A percentile compares a stretch with the other conserved stretches of the same genome.
These are phyloP conservation scores for Dicyrtomina minuta DNA, from an alignment of 2,888 invertebrate species.

Conservation along the genomic window DNA sequence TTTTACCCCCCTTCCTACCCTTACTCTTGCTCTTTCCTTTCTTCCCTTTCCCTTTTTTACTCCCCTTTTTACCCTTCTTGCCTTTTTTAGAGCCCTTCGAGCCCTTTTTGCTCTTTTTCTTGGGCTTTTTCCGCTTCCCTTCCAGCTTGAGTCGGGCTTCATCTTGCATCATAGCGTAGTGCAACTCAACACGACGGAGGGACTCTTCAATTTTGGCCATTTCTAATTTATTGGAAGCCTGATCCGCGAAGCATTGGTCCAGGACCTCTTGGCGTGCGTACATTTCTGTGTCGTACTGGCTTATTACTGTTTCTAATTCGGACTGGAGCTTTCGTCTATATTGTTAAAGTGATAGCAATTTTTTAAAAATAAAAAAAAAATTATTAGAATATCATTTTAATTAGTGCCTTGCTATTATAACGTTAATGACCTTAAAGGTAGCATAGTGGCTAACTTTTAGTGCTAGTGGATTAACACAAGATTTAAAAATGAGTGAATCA, in stretches of 20 bases:
- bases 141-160: constrained; percentile 1
- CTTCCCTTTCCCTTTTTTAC: constrained; percentile 8
- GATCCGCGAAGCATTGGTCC: constrained; percentile 12
- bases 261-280: constrained; percentile 24
- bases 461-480: no score
- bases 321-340: constrained; percentile 25
- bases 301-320: constrained; percentile 25
- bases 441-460: no score
- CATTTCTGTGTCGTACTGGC: constrained; percentile 33
- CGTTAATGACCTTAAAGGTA: no score
- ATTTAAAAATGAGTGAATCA: no score
- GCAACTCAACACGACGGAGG: constrained; percentile 12
- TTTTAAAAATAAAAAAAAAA: not conserved
- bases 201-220: constrained; percentile 16
- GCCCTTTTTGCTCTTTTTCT: constrained; percentile 4
- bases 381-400: not conserved
- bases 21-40: not conserved
- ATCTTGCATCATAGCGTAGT: constrained; percentile 12
- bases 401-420: no score
- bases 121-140: not conserved
- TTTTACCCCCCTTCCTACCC: not conserved
- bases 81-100: not conserved
- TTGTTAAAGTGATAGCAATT: no score
- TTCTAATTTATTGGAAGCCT: constrained; percentile 7
- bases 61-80: not conserved